Evolutionary conservation across 92 coral and sea anemone genomes (phyloP).

Genomic region (Epizoanthus stellaris): DNA sequence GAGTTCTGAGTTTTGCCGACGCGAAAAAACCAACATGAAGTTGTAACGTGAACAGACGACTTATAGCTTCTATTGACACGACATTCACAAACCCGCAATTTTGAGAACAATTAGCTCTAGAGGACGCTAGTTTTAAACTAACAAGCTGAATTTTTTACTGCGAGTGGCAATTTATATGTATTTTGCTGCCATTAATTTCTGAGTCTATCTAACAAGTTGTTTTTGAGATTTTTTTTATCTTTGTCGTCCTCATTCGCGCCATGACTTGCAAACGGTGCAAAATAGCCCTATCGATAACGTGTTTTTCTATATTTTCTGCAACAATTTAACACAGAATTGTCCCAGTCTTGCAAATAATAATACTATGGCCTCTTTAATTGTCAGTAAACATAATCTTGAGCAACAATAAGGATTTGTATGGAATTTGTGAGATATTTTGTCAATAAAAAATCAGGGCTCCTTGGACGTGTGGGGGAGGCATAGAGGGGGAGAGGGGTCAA

Average conservation of each 20-base stretch:
- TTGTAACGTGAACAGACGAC: slow-evolving; percentile 6
- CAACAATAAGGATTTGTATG: slow-evolving; percentile 2
- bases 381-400: neutral
- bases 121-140: neutral
- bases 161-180: slow-evolving; percentile 15
- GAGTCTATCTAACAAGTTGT: slow-evolving; percentile 4
- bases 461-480: too few relatives aligned
- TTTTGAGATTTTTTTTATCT: slow-evolving; percentile 14
- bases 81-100: neutral
- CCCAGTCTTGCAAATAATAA: slow-evolving; percentile 11
- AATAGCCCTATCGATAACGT: slow-evolving; percentile 31
- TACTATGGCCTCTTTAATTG: slow-evolving; percentile 6
- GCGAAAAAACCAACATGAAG: slow-evolving; percentile 19
- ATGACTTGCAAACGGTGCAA: slow-evolving; percentile 24
- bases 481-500: too few relatives aligned
- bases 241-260: slow-evolving; percentile 29
- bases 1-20: slow-evolving; percentile 10
- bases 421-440: neutral
- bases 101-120: slow-evolving; percentile 35
- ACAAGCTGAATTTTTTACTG: slow-evolving; percentile 29
- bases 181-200: slow-evolving; percentile 12
- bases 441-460: too few relatives aligned
- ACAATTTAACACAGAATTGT: slow-evolving; percentile 1
- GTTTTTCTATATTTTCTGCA: slow-evolving; percentile 5
- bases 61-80: slow-evolving; percentile 1